Percentiles rank a stretch among this genome's conserved stretches.
Evolutionary conservation across 2,113 vertebrate species (phyloP).

Genomic region (Scartelaos histophorus): DNA sequence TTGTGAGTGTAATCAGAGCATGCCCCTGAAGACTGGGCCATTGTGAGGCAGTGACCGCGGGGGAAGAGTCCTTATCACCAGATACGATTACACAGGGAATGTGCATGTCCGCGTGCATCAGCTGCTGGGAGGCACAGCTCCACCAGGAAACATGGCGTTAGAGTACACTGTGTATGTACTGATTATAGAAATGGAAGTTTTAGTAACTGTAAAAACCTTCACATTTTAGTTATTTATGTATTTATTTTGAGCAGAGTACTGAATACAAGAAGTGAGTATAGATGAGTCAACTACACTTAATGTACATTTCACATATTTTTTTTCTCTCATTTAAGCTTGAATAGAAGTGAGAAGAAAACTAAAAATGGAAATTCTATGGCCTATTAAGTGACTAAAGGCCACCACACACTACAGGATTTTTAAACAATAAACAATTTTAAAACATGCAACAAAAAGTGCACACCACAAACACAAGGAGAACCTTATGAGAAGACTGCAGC

Average conservation of each 20-base stretch:
- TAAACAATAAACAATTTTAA: no score
- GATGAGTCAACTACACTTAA: no score
- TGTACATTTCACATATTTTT: no score
- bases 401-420: no score
- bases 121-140: conserved; percentile 24
- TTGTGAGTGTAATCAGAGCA: conserved; percentile 73
- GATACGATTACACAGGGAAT: conserved; percentile 66
- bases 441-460: no score
- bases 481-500: no score
- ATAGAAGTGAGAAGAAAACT: no score
- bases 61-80: conserved; percentile 65
- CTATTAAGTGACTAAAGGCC: not conserved
- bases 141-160: conserved; percentile 55
- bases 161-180: not conserved
- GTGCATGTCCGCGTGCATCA: conserved; percentile 31
- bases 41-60: conserved; percentile 60
- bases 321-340: no score
- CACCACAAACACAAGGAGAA: no score
- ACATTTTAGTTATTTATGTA: no score
- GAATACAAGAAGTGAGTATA: no score
- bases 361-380: not conserved
- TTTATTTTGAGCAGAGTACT: no score
- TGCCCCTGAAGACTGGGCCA: conserved; percentile 59
- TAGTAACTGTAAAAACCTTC: not conserved
- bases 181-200: not conserved